These are phyloP conservation scores for Hippolais icterina DNA, from an alignment of 2,113 vertebrate genomes.

Conservation along the genomic window DNA sequence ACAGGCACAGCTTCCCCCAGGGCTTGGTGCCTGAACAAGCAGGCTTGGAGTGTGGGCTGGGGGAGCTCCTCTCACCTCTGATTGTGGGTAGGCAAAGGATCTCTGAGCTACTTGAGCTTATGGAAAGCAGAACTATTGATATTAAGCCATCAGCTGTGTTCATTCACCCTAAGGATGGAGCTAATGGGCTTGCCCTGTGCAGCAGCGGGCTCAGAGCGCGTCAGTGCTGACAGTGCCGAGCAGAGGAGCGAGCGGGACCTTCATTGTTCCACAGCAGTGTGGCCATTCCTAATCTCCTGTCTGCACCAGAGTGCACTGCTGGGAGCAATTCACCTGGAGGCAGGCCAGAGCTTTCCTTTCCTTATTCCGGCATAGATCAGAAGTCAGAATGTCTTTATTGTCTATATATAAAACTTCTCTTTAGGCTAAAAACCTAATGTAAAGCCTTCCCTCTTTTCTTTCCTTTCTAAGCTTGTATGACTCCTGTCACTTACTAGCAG, in stretches of 20 bases:
- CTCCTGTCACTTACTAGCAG: neutral
- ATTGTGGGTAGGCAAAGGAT: neutral
- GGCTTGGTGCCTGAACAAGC: neutral
- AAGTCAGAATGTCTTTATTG: neutral
- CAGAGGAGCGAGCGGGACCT: neutral
- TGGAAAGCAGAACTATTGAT: accelerated
- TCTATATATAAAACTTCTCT: neutral
- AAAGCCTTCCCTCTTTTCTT: neutral
- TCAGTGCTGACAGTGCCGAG: accelerated
- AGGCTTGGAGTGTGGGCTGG: neutral
- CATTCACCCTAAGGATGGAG: neutral
- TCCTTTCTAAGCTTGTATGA: neutral
- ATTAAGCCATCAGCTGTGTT: neutral
- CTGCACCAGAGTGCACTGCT: neutral
- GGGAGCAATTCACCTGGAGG: neutral
- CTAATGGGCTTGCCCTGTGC: neutral
- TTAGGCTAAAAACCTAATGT: neutral
- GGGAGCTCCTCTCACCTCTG: neutral
- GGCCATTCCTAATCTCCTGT: neutral
- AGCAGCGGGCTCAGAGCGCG: accelerated
- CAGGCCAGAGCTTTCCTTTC: neutral
- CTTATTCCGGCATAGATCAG: neutral
- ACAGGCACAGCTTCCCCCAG: neutral
- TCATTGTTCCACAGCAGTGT: accelerated
- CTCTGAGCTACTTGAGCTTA: neutral